Evolutionary conservation across 2,113 vertebrate species (phyloP).

Genomic region (Pedionomus torquatus): DNA sequence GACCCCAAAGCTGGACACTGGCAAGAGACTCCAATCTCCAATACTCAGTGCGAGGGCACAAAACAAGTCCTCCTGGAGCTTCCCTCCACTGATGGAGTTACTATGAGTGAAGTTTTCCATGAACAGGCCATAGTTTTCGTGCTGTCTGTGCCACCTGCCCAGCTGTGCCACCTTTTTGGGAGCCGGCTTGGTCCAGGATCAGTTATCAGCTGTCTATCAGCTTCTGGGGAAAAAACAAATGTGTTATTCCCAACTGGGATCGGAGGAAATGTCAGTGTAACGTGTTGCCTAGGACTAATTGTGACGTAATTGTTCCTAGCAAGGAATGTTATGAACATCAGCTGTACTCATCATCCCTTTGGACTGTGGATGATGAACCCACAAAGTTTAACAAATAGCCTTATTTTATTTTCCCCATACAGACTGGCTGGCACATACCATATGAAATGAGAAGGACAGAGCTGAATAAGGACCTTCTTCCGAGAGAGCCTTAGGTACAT

Average conservation of each 20-base stretch:
- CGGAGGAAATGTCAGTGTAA: neutral
- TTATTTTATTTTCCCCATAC: neutral
- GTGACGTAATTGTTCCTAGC: neutral
- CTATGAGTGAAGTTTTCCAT: neutral
- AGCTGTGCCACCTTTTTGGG: neutral
- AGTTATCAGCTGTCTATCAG: neutral
- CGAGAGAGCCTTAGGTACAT: neutral
- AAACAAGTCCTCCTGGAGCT: neutral
- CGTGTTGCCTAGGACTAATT: neutral
- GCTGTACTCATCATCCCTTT: neutral
- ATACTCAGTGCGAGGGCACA: neutral
- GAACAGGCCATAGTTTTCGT: neutral
- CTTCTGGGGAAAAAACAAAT: neutral
- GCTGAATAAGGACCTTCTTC: neutral
- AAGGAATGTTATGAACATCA: neutral
- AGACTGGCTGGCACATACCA: neutral
- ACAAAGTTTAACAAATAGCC: neutral
- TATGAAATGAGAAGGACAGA: neutral
- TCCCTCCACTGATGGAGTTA: neutral
- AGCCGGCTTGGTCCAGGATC: neutral
- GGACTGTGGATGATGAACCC: rapidly evolving
- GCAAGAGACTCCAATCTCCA: neutral
- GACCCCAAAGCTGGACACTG: neutral
- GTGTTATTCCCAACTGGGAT: neutral
- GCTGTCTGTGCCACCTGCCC: neutral